phyloP scores from a whole-genome alignment of 2,113 vertebrate species.

The Paralichthys olivaceus region DNA sequence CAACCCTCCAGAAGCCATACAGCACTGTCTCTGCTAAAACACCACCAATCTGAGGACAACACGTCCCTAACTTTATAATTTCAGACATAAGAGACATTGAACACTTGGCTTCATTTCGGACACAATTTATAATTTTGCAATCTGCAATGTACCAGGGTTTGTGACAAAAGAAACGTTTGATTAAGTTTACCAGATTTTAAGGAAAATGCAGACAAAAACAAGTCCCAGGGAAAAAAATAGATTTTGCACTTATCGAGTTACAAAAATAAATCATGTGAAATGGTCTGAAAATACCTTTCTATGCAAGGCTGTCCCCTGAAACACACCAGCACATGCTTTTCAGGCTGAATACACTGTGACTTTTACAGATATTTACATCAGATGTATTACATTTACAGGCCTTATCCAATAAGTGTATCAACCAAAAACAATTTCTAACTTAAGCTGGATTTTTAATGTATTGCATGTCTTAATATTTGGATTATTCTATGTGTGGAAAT shows the following conservation, averaged over 20 bases:
- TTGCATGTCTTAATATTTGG: not conserved
- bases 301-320: constrained; percentile 22
- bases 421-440: not conserved
- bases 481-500: not conserved
- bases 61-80: constrained; percentile 6
- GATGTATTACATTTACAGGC: constrained; percentile 9
- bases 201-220: constrained; percentile 44
- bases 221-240: constrained; percentile 21
- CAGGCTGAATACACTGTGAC: constrained; percentile 29
- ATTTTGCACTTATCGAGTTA: constrained; percentile 54
- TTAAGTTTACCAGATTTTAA: constrained; percentile 68
- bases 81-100: constrained; percentile 44
- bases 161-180: constrained; percentile 49
- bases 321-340: constrained; percentile 47
- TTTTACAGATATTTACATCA: constrained; percentile 17
- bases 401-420: not conserved
- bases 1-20: constrained; percentile 32
- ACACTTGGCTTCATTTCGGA: constrained; percentile 7
- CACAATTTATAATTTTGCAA: constrained; percentile 30
- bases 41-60: constrained; percentile 26
- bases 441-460: not conserved
- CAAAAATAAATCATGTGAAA: constrained; percentile 51
- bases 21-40: constrained; percentile 25
- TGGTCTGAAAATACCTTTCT: constrained; percentile 24
- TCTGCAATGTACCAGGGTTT: constrained; percentile 40